Conservation (phyloP, 2,888 invertebrate species). For the Plagiodera versicolora region DNA sequence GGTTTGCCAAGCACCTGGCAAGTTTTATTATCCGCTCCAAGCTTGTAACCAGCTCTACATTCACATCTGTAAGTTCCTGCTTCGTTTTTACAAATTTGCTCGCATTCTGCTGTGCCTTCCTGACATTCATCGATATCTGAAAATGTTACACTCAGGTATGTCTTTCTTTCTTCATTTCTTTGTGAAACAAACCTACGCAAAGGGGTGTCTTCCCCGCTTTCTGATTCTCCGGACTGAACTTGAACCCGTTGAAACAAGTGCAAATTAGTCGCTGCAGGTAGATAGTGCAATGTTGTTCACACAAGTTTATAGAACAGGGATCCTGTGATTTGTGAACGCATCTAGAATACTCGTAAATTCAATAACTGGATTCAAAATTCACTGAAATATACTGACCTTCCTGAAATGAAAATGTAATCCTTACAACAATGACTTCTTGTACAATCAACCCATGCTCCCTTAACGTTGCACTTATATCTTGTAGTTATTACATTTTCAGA, state of each 20-base stretch:
- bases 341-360: constrained; percentile 45
- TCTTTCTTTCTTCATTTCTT: too few species aligned
- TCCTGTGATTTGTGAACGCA: constrained; percentile 64
- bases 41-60: constrained; percentile 59
- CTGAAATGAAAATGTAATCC: constrained; percentile 63
- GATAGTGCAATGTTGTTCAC: constrained; percentile 69
- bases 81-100: constrained; percentile 66
- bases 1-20: constrained; percentile 53
- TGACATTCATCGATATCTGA: constrained; percentile 63
- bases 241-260: constrained; percentile 66
- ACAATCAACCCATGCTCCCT: constrained; percentile 65
- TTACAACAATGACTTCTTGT: constrained; percentile 65
- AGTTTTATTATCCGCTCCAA: constrained; percentile 62
- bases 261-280: constrained; percentile 65
- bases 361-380: background rate
- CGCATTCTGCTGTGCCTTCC: constrained; percentile 64
- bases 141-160: constrained; percentile 12
- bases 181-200: constrained; percentile 59
- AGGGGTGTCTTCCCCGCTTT: constrained; percentile 61
- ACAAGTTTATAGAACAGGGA: constrained; percentile 65
- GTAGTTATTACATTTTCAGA: constrained; percentile 64
- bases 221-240: constrained; percentile 63
- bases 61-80: constrained; percentile 63
- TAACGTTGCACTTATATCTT: constrained; percentile 63
- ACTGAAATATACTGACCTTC: constrained; percentile 50